A percentile compares a stretch with the other conserved stretches of the same genome.
Evolutionary conservation across 2,113 vertebrate genomes (phyloP).

Genomic region (Nothoprocta perdicaria): DNA sequence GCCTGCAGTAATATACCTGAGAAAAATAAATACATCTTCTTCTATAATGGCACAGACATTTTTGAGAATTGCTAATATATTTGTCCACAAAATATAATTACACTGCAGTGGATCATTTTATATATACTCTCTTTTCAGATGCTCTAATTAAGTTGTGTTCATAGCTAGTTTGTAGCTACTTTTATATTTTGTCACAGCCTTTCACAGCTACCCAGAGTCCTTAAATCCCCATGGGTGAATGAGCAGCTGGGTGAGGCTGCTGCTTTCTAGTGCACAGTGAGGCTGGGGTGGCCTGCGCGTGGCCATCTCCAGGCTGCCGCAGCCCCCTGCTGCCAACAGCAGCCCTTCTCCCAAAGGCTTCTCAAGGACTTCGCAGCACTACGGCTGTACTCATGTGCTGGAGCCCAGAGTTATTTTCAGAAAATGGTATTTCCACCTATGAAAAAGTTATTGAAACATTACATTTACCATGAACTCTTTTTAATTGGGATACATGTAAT

Average conservation of each 20-base stretch:
- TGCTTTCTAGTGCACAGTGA: background rate
- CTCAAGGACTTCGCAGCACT: background rate
- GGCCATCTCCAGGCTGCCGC: background rate
- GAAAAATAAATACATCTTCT: background rate
- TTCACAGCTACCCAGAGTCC: background rate
- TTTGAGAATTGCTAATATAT: background rate
- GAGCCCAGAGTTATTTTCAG: background rate
- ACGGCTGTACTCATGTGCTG: background rate
- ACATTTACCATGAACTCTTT: background rate
- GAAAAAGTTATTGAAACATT: background rate
- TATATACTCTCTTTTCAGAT: background rate
- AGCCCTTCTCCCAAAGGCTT: background rate
- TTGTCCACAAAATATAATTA: background rate
- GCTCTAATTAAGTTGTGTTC: background rate
- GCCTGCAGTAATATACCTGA: background rate
- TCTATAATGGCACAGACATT: background rate
- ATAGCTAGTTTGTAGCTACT: background rate
- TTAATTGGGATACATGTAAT: conserved; percentile 9
- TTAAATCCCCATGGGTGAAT: background rate
- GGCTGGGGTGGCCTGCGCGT: too few relatives aligned
- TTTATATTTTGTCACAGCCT: background rate
- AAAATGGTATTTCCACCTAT: background rate
- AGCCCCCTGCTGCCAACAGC: background rate
- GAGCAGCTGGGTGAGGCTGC: background rate
- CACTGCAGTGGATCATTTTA: background rate